Base-by-base conservation (phyloP, 2,113 vertebrate species). In the Saccopteryx leptura region DNA sequence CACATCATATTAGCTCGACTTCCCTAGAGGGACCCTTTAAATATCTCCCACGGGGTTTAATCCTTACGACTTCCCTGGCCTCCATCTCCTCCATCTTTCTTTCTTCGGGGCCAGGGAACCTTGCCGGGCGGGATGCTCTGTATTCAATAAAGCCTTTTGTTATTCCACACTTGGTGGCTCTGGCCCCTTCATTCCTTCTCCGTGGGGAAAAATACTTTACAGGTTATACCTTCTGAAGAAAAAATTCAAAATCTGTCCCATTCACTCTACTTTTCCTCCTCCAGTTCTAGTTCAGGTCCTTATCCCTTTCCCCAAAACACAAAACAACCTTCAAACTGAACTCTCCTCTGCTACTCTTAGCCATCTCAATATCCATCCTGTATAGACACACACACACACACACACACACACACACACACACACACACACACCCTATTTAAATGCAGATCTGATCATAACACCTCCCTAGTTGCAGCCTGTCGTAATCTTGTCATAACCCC, bases 381-480 rank as follows among this genome's bases (percentile, higher is more conserved):
- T 66, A 21, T 0, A 54, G 18, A 63, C 6, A 52, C 61, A 63
- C 58, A 63, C 10, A 39, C 39, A 39, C 39, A 39, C 39, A 39
- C 39, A 39, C 39, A 39, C 39, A 39, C 39, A 39, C 39, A 39
- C 39, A 39, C 39, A 39, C 39, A 39, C 39, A 39, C 39, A 39
- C 28, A 83, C 19, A 39, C 21, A 61, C 58, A 72, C 63, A 65
- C 23, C 17, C 21, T 48, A 89, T 8, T 76, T 48, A 58, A 60
- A 26, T 58, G 48, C 12, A 19, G 9, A 1, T 21, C 61, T 58
- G 18, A 89, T 85, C 13, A 3, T 7, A 17, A 3, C 9, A 28
- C 3, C 3, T 72, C 21, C 7, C 19, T 21, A 1, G 1, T n/a
- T 69, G 28, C 63, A 78, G 50, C 0, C 33, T 39, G 39, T 63